phyloP scores from a whole-genome alignment of 2,888 invertebrate genomes.

The Melanchra persicariae region DNA sequence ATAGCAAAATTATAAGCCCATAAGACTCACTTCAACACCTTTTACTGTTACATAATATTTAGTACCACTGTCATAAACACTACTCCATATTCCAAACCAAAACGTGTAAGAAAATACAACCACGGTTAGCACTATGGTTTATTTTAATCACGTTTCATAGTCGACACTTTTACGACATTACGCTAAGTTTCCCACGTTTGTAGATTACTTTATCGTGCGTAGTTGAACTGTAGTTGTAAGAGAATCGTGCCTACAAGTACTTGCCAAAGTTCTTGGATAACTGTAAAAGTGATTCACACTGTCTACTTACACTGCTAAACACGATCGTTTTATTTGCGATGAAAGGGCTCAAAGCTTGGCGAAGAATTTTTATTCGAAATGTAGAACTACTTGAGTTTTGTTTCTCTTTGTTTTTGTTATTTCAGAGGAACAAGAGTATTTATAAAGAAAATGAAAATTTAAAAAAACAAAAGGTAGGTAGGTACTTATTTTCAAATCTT shows the following conservation, averaged over 20 bases:
- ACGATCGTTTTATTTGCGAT: not conserved
- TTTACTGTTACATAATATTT: not conserved
- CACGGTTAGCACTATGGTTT: slow-evolving; percentile 24
- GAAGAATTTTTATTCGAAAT: not conserved
- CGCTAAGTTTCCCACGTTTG: slow-evolving; percentile 66
- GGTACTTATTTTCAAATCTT: too few relatives aligned
- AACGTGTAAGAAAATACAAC: slow-evolving; percentile 45
- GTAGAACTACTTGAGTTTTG: too few relatives aligned
- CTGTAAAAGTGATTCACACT: slow-evolving; percentile 40
- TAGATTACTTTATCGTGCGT: slow-evolving; percentile 39
- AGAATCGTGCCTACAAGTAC: slow-evolving; percentile 44
- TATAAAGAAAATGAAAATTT: too few relatives aligned
- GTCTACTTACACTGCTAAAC: not conserved
- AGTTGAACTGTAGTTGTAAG: slow-evolving; percentile 23
- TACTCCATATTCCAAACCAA: slow-evolving; percentile 27
- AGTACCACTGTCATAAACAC: not conserved
- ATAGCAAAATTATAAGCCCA: too few relatives aligned
- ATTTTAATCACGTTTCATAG: slow-evolving; percentile 65
- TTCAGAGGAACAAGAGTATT: not conserved
- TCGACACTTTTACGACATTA: slow-evolving; percentile 61
- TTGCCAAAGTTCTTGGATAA: slow-evolving; percentile 30
- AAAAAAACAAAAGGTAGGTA: too few relatives aligned
- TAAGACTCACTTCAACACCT: too few relatives aligned
- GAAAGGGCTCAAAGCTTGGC: not conserved
- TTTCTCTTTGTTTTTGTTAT: not conserved